A percentile compares a stretch with the other conserved stretches of the same genome.
phyloP scores from a whole-genome alignment of 2,797 vertebrate species.

The Streptopelia turtur region DNA sequence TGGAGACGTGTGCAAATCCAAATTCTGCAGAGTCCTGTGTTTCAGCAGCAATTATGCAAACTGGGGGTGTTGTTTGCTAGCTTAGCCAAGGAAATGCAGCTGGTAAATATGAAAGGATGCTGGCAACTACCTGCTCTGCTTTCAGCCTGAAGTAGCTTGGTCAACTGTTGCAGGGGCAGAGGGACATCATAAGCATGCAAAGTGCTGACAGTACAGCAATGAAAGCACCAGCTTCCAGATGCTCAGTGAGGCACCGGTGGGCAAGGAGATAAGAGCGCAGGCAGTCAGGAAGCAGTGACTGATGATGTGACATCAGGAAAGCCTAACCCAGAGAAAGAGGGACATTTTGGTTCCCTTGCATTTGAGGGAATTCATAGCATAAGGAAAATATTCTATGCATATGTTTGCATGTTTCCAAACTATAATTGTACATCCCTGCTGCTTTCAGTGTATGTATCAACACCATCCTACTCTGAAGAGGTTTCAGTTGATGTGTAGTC shows the following conservation, averaged over 20 bases:
- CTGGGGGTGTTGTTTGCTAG: neutral
- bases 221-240: conserved; percentile 31
- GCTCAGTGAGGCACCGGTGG: neutral
- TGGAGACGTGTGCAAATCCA: conserved; percentile 19
- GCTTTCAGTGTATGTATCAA: neutral
- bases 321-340: neutral
- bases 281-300: neutral
- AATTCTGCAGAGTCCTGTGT: neutral
- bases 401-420: neutral
- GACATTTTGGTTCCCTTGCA: neutral
- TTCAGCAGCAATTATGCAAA: conserved; percentile 19
- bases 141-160: conserved; percentile 41
- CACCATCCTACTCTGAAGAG: neutral
- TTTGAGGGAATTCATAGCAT: neutral
- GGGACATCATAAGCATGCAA: neutral
- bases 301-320: neutral
- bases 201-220: conserved; percentile 29
- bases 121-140: conserved; percentile 60
- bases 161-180: neutral
- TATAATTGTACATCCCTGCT: neutral
- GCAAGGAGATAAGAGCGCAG: neutral
- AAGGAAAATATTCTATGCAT: neutral
- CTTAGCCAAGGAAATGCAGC: conserved; percentile 56
- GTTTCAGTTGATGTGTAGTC: neutral
- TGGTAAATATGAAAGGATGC: conserved; percentile 59